phyloP scores from a whole-genome alignment of 2,113 vertebrate genomes.

The Cyprinodon tularosa region DNA sequence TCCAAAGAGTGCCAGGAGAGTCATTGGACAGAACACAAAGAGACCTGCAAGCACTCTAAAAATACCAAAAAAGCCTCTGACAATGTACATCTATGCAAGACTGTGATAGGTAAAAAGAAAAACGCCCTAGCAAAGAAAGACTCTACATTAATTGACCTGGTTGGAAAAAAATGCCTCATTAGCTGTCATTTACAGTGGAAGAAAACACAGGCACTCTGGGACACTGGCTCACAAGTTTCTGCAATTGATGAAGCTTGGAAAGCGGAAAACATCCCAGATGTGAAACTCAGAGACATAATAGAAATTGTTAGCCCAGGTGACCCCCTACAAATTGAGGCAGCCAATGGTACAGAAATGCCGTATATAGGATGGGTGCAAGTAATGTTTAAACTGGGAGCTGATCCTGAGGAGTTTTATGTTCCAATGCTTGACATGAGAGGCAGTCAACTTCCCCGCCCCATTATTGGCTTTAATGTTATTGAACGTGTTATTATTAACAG shows the following conservation, averaged over 20 bases:
- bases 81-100: not conserved
- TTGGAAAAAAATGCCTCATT: not conserved
- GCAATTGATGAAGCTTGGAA: constrained; percentile 1
- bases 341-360: not conserved
- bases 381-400: not conserved
- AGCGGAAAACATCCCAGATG: constrained; percentile 8
- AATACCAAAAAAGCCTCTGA: not conserved
- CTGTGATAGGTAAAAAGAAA: not conserved
- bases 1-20: not conserved
- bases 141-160: not conserved
- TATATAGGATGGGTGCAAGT: not conserved
- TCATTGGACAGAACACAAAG: constrained; percentile 1
- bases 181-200: not conserved
- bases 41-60: not conserved
- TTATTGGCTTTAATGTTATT: constrained; percentile 2
- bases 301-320: not conserved
- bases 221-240: not conserved
- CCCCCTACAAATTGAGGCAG: not conserved
- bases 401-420: not conserved
- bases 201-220: not conserved
- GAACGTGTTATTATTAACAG: not conserved
- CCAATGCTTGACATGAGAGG: constrained; percentile 4
- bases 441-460: not conserved
- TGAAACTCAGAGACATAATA: constrained; percentile 23
- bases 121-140: not conserved